phyloP scores from a whole-genome alignment of 2,888 invertebrate species.

The Acleris emargana region DNA sequence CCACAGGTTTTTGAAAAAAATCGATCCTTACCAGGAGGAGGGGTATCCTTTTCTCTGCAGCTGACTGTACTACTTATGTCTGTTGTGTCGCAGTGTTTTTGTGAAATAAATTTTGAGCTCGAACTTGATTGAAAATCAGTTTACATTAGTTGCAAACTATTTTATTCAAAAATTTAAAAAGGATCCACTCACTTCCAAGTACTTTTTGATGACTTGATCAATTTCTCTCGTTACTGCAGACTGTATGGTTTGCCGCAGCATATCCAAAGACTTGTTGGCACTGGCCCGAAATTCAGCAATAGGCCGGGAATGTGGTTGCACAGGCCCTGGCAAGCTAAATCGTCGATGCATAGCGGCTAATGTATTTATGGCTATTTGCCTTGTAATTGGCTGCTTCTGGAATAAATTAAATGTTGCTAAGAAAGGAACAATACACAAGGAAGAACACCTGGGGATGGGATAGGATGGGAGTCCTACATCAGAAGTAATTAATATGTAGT shows the following conservation, averaged over 20 bases:
- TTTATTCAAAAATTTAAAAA: background rate
- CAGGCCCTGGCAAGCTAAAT: conserved; percentile 82
- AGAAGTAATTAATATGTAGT: too few relatives aligned
- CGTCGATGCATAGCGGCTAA: conserved; percentile 85
- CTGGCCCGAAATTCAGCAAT: conserved; percentile 84
- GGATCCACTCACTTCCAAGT: conserved; percentile 85
- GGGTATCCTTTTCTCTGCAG: too few relatives aligned
- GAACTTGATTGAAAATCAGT: too few relatives aligned
- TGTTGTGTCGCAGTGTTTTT: too few relatives aligned
- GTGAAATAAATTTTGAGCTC: too few relatives aligned
- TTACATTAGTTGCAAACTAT: too few relatives aligned
- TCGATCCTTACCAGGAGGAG: too few relatives aligned
- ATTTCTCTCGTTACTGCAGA: conserved; percentile 91
- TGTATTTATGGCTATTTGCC: conserved; percentile 89
- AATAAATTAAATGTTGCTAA: conserved; percentile 42
- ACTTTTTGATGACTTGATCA: conserved; percentile 89
- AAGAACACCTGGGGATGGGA: too few relatives aligned
- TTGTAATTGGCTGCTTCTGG: conserved; percentile 76
- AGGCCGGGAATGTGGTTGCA: conserved; percentile 78
- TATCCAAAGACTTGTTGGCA: conserved; percentile 89
- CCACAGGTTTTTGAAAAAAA: too few relatives aligned
- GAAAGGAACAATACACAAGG: too few relatives aligned
- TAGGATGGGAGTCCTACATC: too few relatives aligned
- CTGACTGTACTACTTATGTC: too few relatives aligned
- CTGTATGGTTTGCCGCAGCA: conserved; percentile 90